phyloP scores from a whole-genome alignment of 1,140 invertebrate species.

The Grapholita molesta region DNA sequence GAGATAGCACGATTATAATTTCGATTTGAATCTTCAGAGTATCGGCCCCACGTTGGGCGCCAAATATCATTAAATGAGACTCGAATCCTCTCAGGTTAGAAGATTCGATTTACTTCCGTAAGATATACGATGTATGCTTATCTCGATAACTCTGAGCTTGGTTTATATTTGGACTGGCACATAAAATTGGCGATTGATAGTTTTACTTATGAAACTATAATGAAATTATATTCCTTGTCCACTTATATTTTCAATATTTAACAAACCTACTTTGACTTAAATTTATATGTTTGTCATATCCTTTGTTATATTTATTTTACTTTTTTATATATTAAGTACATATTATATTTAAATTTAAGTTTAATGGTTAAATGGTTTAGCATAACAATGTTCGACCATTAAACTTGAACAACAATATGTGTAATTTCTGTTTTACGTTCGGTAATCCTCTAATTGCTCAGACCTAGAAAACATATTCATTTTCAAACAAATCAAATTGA shows the following conservation, averaged over 20 bases:
- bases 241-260: not conserved
- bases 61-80: conserved; percentile 12
- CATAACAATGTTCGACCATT: too few relatives aligned
- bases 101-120: conserved; percentile 14
- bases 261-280: too few relatives aligned
- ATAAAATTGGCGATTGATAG: not conserved
- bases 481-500: too few relatives aligned
- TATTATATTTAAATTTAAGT: too few relatives aligned
- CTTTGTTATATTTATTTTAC: too few relatives aligned
- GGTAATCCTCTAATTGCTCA: too few relatives aligned
- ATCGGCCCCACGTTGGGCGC: conserved; percentile 6
- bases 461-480: too few relatives aligned
- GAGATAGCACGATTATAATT: not conserved
- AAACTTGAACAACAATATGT: too few relatives aligned
- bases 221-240: not conserved
- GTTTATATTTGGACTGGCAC: not conserved
- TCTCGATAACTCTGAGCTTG: not conserved
- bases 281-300: too few relatives aligned
- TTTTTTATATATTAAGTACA: too few relatives aligned
- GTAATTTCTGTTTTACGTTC: too few relatives aligned
- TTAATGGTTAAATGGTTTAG: too few relatives aligned
- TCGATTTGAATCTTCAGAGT: not conserved
- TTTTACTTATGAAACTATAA: not conserved
- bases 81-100: not conserved
- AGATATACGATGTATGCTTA: conserved; percentile 5